Percentiles rank a stretch among this genome's conserved stretches.
phyloP scores from a whole-genome alignment of 2,113 vertebrate genomes.

The Tiliqua scincoides region DNA sequence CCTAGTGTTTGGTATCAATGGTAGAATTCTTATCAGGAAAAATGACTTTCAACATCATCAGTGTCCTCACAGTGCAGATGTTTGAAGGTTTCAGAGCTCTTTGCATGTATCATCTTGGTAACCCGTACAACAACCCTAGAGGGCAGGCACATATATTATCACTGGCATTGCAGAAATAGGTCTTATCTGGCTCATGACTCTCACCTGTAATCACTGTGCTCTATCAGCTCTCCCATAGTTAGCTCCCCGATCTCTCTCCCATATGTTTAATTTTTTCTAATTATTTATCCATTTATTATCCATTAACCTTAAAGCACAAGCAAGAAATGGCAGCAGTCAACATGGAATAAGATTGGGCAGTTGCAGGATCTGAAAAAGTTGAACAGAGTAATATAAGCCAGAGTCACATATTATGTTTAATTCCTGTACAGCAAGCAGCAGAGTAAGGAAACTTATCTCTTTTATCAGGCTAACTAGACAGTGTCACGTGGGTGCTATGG shows the following conservation, averaged over 20 bases:
- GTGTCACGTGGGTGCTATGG: no score
- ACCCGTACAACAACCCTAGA: neutral
- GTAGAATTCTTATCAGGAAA: neutral
- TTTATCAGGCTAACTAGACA: no score
- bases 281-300: no score
- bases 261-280: neutral
- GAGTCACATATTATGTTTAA: no score
- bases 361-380: no score
- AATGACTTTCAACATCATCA: neutral
- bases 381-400: no score
- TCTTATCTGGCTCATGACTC: neutral
- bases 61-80: neutral
- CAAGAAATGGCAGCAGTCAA: no score
- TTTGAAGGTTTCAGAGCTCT: neutral
- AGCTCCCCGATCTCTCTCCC: neutral
- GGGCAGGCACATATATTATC: neutral
- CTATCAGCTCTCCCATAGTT: neutral
- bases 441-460: no score
- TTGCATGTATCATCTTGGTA: neutral
- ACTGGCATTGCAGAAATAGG: no score
- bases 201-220: neutral
- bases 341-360: no score
- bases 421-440: no score
- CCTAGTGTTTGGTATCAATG: neutral
- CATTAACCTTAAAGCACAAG: no score